Conservation (phyloP, 2,888 invertebrate genomes). For the Lasioglossum leucozonium region DNA sequence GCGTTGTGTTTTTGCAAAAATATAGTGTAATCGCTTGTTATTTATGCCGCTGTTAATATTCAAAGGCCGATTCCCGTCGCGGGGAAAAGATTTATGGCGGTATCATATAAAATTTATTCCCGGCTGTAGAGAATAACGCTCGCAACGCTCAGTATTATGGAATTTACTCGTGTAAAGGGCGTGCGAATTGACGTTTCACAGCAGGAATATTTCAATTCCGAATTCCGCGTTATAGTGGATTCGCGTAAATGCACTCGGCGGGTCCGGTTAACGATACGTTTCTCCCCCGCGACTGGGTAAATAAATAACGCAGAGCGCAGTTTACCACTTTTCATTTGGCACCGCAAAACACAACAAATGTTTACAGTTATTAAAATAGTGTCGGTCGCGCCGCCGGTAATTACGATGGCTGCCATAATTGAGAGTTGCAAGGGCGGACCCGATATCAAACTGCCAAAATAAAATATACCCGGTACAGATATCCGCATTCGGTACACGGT, state of each 20-base stretch:
- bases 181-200: neutral
- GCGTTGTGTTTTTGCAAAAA: conserved; percentile 1
- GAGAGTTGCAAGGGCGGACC: conserved; percentile 59
- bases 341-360: conserved; percentile 65
- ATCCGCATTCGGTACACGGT: neutral
- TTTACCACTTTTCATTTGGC: conserved; percentile 63
- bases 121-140: conserved; percentile 15
- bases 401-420: conserved; percentile 71
- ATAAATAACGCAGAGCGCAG: conserved; percentile 66
- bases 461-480: conserved; percentile 45
- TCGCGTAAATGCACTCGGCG: conserved; percentile 11
- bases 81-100: conserved; percentile 1
- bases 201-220: conserved; percentile 22
- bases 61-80: conserved; percentile 5
- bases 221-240: conserved; percentile 19
- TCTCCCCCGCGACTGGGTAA: conserved; percentile 49
- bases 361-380: conserved; percentile 71
- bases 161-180: conserved; percentile 9
- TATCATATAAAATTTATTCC: conserved; percentile 7
- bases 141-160: conserved; percentile 6
- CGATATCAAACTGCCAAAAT: conserved; percentile 25
- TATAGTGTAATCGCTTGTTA: conserved; percentile 27
- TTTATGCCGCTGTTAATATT: conserved; percentile 15
- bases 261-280: conserved; percentile 12
- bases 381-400: conserved; percentile 71